Evolutionary conservation across 2,113 vertebrate genomes (phyloP).

Genomic region (Sinocyclocheilus rhinocerous): DNA sequence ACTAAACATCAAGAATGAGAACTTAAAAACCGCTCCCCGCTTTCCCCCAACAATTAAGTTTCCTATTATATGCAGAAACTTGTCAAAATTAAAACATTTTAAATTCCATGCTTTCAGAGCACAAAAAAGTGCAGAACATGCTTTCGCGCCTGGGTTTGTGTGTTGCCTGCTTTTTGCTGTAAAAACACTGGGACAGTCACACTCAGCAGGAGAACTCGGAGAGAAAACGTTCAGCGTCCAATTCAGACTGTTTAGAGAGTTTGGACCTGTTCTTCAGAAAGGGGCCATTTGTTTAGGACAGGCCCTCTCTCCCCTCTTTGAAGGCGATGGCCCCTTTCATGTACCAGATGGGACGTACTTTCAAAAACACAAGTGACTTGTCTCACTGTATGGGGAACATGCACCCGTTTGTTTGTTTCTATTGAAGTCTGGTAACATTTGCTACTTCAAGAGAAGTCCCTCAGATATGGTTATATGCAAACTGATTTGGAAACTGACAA

Average conservation of each 20-base stretch:
- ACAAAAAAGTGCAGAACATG: conserved; percentile 40
- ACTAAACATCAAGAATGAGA: neutral
- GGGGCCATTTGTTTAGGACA: conserved; percentile 68
- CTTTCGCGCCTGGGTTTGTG: conserved; percentile 33
- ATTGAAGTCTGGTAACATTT: conserved; percentile 37
- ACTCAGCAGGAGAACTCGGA: conserved; percentile 62
- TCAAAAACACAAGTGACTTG: conserved; percentile 59
- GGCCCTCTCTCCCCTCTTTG: conserved; percentile 58
- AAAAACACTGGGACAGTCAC: conserved; percentile 49
- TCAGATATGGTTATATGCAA: conserved; percentile 3
- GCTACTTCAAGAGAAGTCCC: conserved; percentile 15
- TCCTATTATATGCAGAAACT: neutral
- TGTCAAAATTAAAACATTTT: too few relatives aligned
- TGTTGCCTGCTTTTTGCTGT: conserved; percentile 52
- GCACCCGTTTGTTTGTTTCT: conserved; percentile 23
- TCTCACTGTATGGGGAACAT: conserved; percentile 26
- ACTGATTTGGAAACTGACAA: neutral
- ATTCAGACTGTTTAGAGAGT: conserved; percentile 47
- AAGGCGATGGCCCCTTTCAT: conserved; percentile 67
- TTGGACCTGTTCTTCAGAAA: conserved; percentile 62
- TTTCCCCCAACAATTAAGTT: neutral
- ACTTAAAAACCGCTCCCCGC: neutral
- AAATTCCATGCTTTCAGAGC: neutral
- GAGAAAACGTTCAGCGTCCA: conserved; percentile 64
- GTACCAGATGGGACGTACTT: conserved; percentile 72